Conservation (phyloP, 2,888 invertebrate species). For the Arge pagana region DNA sequence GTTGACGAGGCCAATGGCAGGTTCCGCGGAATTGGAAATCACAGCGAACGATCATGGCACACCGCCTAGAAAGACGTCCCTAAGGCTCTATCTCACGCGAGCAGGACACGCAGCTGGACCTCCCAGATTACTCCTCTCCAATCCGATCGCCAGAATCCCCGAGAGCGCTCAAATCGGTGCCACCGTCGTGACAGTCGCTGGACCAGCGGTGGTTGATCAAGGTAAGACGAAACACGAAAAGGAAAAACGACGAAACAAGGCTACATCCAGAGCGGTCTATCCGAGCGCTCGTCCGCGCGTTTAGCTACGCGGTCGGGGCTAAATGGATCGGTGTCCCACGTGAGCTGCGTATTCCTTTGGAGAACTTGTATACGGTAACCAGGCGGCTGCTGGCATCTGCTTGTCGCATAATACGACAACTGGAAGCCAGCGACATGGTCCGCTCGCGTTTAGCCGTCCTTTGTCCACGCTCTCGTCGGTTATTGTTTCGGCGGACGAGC, state of each 20-base stretch:
- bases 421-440: background rate
- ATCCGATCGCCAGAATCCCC: slow-evolving; percentile 77
- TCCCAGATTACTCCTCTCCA: slow-evolving; percentile 77
- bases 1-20: slow-evolving; percentile 67
- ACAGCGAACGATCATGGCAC: slow-evolving; percentile 87
- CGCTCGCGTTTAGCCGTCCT: background rate
- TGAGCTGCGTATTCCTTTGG: slow-evolving; percentile 1
- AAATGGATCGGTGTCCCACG: no score
- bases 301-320: no score
- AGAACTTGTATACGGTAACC: no score
- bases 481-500: slow-evolving; percentile 38
- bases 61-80: slow-evolving; percentile 71
- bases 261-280: background rate
- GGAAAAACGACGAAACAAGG: no score
- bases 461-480: slow-evolving; percentile 21
- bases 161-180: slow-evolving; percentile 78
- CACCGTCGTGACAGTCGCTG: slow-evolving; percentile 78
- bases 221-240: slow-evolving; percentile 68
- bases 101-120: slow-evolving; percentile 79
- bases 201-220: slow-evolving; percentile 70
- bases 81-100: slow-evolving; percentile 67
- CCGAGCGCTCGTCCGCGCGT: no score
- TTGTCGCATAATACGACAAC: slow-evolving; percentile 5
- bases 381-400: no score
- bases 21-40: slow-evolving; percentile 69